phyloP scores from a whole-genome alignment of 2,888 invertebrate species.

The Ligdia adustata region DNA sequence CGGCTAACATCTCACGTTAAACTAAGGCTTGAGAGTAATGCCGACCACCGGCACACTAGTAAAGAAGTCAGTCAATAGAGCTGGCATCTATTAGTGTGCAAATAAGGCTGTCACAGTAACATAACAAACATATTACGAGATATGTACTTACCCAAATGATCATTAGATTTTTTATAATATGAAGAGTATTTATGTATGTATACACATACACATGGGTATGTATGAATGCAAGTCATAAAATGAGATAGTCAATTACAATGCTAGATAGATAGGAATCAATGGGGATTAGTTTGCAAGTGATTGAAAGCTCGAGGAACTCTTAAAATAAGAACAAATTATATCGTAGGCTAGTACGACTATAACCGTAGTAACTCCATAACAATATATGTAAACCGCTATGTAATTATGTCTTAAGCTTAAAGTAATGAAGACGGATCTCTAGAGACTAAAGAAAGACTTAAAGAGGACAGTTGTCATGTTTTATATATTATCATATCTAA shows the following conservation, averaged over 20 bases:
- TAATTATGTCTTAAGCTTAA: constrained; percentile 4
- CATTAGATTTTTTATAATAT: background rate
- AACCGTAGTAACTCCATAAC: constrained; percentile 1
- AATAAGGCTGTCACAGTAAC: constrained; percentile 35
- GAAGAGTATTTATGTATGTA: background rate
- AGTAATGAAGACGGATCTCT: constrained; percentile 9
- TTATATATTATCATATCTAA: too few relatives aligned
- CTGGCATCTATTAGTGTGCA: constrained; percentile 39
- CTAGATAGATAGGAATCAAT: background rate
- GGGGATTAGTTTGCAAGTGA: background rate
- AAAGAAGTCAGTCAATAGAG: constrained; percentile 40
- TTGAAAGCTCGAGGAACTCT: background rate
- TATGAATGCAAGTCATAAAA: background rate
- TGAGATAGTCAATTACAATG: background rate
- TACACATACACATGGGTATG: background rate
- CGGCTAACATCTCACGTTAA: constrained; percentile 68
- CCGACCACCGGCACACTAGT: constrained; percentile 53
- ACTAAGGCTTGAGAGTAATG: constrained; percentile 58
- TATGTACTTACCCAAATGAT: constrained; percentile 25
- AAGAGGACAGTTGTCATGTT: too few relatives aligned
- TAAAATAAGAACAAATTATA: background rate
- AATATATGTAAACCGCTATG: constrained; percentile 9
- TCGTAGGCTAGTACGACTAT: constrained; percentile 1
- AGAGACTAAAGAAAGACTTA: constrained; percentile 1
- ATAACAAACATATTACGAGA: constrained; percentile 34